These are phyloP conservation scores for Bryconaethiops microstoma DNA, from an alignment of 2,797 vertebrate species.

Conservation along the genomic window DNA sequence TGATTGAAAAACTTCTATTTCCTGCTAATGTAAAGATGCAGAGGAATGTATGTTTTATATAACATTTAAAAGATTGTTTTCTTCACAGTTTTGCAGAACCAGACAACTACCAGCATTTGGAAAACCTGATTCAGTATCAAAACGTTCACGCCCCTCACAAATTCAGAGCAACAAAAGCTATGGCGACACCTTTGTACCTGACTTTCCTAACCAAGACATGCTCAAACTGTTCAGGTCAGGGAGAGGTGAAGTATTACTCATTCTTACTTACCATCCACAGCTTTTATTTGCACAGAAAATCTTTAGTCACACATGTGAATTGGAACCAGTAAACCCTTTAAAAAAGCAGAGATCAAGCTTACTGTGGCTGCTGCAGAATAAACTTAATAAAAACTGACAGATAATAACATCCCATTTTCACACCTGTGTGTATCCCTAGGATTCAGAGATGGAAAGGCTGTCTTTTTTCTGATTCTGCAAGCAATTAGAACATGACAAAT, in stretches of 20 bases:
- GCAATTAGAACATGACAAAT: constrained; percentile 1
- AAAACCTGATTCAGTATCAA: neutral
- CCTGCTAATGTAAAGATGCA: neutral
- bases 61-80: neutral
- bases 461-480: neutral
- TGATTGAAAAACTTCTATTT: constrained; percentile 3
- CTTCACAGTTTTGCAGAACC: neutral
- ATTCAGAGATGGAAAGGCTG: neutral
- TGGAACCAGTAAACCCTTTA: constrained; percentile 9
- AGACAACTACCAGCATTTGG: neutral
- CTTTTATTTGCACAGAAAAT: constrained; percentile 21
- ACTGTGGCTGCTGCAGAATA: neutral
- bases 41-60: neutral
- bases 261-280: constrained; percentile 5
- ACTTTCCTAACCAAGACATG: constrained; percentile 12
- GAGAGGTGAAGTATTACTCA: neutral
- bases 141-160: neutral
- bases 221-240: neutral
- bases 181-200: neutral
- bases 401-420: constrained; percentile 6
- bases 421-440: neutral
- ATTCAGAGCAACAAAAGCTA: neutral
- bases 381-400: neutral
- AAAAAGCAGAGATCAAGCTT: constrained; percentile 5
- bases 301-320: constrained; percentile 6